Percentiles rank a stretch among this genome's conserved stretches.
These are phyloP conservation scores for Melolontha melolontha DNA, from an alignment of 2,888 invertebrate species.

Conservation along the genomic window DNA sequence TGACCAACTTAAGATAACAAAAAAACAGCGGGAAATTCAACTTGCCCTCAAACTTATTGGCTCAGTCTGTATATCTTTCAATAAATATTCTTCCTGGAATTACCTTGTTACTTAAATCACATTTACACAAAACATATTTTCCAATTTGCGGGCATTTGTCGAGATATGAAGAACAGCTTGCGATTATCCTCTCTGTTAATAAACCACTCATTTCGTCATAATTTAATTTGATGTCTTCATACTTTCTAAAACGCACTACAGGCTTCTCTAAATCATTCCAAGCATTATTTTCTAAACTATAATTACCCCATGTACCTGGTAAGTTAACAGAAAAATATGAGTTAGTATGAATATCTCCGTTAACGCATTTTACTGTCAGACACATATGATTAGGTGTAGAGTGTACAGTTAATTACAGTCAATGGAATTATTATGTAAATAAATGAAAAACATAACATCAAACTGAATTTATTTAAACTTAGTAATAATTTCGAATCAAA, in stretches of 20 bases:
- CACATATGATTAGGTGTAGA: no score
- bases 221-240: constrained; percentile 49
- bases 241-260: constrained; percentile 45
- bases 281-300: constrained; percentile 49
- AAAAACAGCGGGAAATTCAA: no score
- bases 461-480: no score
- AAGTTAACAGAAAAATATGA: not conserved
- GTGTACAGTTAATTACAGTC: no score
- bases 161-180: constrained; percentile 68
- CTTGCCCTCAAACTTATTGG: no score
- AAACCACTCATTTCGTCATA: constrained; percentile 63
- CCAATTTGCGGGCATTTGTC: constrained; percentile 69
- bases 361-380: no score
- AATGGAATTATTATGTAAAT: no score
- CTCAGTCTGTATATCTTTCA: no score
- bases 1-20: no score
- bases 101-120: constrained; percentile 51
- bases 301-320: constrained; percentile 53
- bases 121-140: constrained; percentile 70
- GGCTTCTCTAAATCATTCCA: constrained; percentile 53
- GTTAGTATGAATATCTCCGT: no score
- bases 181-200: constrained; percentile 69
- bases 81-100: no score
- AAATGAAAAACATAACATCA: no score
- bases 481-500: not conserved